These are phyloP conservation scores for Diadromus collaris DNA, from an alignment of 2,888 invertebrate species.

Conservation along the genomic window DNA sequence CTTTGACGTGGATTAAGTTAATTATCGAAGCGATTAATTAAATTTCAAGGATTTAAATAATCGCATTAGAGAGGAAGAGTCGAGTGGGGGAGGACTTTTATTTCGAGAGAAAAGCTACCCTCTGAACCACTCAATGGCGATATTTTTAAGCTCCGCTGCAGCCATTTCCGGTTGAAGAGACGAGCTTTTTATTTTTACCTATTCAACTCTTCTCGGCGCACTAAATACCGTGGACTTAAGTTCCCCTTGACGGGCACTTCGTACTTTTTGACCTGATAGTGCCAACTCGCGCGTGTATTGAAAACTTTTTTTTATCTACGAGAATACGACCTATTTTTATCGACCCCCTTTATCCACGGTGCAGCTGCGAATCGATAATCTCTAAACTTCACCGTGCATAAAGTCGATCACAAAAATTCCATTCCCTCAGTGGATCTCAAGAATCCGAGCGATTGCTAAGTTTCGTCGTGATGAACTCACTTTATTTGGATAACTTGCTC, in stretches of 20 bases:
- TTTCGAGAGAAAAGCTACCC: neutral
- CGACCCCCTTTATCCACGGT: neutral
- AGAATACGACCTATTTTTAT: neutral
- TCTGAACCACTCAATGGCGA: slow-evolving; percentile 5
- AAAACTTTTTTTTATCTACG: neutral
- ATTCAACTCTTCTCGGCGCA: neutral
- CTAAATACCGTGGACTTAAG: neutral
- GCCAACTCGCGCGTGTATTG: neutral
- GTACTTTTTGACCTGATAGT: neutral
- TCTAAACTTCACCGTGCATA: neutral
- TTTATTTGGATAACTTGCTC: neutral
- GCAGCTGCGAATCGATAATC: neutral
- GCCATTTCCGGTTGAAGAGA: slow-evolving; percentile 7
- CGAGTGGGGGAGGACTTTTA: neutral
- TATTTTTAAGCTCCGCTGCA: neutral
- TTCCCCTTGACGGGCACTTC: neutral
- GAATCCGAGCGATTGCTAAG: neutral
- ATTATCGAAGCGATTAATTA: neutral
- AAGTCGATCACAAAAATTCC: neutral
- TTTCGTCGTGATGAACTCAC: neutral
- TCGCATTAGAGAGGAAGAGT: neutral
- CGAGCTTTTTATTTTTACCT: neutral
- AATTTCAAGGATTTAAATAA: neutral
- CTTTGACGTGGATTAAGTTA: neutral
- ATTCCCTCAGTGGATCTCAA: neutral